These are phyloP conservation scores for Umimayanthus kanabou DNA, from an alignment of 92 coral and sea anemone genomes.

Conservation along the genomic window DNA sequence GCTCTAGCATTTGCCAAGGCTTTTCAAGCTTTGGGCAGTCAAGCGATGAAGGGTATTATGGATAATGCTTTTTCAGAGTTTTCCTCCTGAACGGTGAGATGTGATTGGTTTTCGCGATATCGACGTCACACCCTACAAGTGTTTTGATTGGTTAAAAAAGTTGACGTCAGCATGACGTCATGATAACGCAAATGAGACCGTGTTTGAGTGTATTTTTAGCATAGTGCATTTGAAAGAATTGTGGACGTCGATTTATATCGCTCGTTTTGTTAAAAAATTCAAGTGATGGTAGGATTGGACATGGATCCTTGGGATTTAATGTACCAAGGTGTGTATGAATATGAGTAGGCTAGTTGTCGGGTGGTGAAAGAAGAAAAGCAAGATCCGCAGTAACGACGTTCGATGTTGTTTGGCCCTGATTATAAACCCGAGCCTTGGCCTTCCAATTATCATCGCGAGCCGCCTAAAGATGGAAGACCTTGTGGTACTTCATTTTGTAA, in stretches of 20 bases:
- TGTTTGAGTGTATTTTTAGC: neutral
- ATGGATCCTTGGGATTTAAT: neutral
- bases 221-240: neutral
- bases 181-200: neutral
- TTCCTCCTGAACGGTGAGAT: too few species aligned
- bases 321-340: neutral
- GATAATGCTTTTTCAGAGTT: too few species aligned
- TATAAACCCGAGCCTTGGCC: neutral
- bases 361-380: neutral
- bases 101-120: too few species aligned
- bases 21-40: too few species aligned
- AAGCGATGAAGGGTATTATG: too few species aligned
- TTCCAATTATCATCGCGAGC: neutral
- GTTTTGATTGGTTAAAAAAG: too few species aligned
- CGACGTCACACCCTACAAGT: too few species aligned
- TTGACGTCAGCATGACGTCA: neutral
- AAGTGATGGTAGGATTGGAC: neutral
- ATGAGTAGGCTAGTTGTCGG: neutral
- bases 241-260: neutral
- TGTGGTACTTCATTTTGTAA: neutral
- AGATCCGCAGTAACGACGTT: neutral
- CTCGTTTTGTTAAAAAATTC: neutral
- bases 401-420: neutral
- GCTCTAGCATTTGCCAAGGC: too few species aligned
- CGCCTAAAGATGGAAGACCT: constrained; percentile 7